Evolutionary conservation across 1,140 invertebrate species (phyloP), one percentile per base, ranked within the genome.

Genomic region (Zeugodacus cucurbitae): DNA sequence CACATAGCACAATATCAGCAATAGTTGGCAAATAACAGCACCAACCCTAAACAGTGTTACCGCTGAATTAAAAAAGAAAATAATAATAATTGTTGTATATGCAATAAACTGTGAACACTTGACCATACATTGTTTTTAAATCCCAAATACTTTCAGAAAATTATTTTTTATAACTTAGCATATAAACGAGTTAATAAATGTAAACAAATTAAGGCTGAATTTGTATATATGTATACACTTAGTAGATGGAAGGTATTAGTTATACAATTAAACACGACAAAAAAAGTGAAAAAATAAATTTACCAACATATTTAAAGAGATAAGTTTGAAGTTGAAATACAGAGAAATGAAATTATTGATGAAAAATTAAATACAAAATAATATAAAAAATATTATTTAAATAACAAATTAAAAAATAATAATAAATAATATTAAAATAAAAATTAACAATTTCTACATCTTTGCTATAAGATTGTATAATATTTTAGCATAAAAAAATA

Each of bases 121-220:
- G 64, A 67, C 11, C 11, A 67, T 10, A 10, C 11, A 74, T 74
- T 74, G 20, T 41, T 74, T 74, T 74, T 74, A 74, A 5, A 37
- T 2, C 67, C 67, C 34, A 74, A 74, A 41, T 34, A 74, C 32
- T 74, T 74, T 37, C 14, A 74, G 22, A 74, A 22, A 74, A 37
- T 74, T 74, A 74, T 74, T 74, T 74, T 74, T 67, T 67, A 64
- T 67, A 74, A 22, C 41, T 22, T 37, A 74, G 8, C 32, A 74
- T 74, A 74, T 22, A 74, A 74, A 37, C 32, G 34, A 74, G 67
- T 74, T 74, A 88, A 88, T 88, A 87, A 87, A 85, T 82, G 54
- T 82, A 78, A 67, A 87, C 86, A 37, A 57, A 87, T 59, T 87
- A 88, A 89, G 88, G 88, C 88, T 88, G 88, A 88, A 67, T 88